phyloP scores from a whole-genome alignment of 1,140 invertebrate genomes.

The Caenorhabditis latens region DNA sequence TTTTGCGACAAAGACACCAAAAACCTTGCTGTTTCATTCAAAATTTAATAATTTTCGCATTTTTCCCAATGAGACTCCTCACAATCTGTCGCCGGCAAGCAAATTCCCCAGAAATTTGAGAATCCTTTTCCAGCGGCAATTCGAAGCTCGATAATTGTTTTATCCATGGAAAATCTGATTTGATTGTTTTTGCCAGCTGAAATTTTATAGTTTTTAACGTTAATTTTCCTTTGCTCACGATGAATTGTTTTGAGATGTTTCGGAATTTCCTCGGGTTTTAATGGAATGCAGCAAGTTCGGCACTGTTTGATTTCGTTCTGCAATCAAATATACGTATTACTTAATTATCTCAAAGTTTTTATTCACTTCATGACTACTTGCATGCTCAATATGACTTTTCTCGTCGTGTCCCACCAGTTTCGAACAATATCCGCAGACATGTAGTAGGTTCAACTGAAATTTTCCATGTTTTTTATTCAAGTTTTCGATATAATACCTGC shows the following conservation, averaged over 20 bases:
- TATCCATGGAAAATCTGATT: not conserved
- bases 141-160: conserved; percentile 22
- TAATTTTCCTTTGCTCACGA: not conserved
- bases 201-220: not conserved
- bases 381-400: not conserved
- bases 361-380: not conserved
- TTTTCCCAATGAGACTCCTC: not conserved
- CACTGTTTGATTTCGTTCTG: conserved; percentile 13
- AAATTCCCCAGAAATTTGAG: conserved; percentile 4
- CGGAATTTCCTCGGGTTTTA: not conserved
- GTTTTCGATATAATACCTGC: not conserved
- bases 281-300: not conserved
- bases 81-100: not conserved
- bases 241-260: not conserved
- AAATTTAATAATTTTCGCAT: not conserved
- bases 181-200: not conserved
- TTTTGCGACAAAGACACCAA: too few relatives aligned
- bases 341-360: too few relatives aligned
- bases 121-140: conserved; percentile 11
- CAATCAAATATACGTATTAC: not conserved
- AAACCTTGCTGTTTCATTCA: too few relatives aligned
- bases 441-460: conserved; percentile 30
- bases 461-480: not conserved
- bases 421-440: conserved; percentile 29
- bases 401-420: not conserved